These are phyloP conservation scores for Australoheros scitulus DNA, from an alignment of 2,113 vertebrate species.

Conservation along the genomic window DNA sequence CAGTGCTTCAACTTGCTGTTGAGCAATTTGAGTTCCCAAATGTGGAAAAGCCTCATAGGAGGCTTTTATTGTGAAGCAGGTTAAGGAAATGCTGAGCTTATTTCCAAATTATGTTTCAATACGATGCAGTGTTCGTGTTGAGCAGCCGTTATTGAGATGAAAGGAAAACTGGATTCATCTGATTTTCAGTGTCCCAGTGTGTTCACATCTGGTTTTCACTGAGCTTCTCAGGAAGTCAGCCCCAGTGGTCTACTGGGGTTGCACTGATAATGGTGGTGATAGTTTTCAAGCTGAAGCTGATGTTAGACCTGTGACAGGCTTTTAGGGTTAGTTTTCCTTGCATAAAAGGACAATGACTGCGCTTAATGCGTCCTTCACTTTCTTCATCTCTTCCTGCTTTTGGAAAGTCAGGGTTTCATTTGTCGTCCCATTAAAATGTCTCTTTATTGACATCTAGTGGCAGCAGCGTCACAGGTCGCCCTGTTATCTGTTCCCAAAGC, in stretches of 20 bases:
- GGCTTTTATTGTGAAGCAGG: too few species aligned
- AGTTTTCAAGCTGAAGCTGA: background rate
- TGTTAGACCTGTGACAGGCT: background rate
- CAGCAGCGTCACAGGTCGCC: background rate
- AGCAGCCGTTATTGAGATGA: background rate
- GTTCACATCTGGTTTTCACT: slow-evolving; percentile 35
- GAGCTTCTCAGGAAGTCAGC: slow-evolving; percentile 39
- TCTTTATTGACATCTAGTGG: slow-evolving; percentile 19
- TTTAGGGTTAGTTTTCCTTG: background rate
- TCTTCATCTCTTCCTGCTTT: background rate
- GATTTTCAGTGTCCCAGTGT: background rate
- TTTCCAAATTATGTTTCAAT: background rate
- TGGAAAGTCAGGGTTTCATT: background rate
- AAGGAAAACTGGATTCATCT: background rate
- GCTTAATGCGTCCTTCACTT: background rate
- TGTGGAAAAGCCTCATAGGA: too few species aligned
- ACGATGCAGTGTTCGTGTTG: background rate
- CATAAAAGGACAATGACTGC: background rate
- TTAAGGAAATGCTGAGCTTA: too few species aligned
- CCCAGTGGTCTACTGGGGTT: background rate
- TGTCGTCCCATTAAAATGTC: background rate
- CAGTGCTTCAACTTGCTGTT: background rate
- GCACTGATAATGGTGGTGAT: background rate
- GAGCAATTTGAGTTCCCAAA: too few species aligned
- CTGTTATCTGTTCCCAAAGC: background rate